These are phyloP conservation scores for Lucinisca nassula DNA, from an alignment of 2,888 invertebrate species.

Conservation along the genomic window DNA sequence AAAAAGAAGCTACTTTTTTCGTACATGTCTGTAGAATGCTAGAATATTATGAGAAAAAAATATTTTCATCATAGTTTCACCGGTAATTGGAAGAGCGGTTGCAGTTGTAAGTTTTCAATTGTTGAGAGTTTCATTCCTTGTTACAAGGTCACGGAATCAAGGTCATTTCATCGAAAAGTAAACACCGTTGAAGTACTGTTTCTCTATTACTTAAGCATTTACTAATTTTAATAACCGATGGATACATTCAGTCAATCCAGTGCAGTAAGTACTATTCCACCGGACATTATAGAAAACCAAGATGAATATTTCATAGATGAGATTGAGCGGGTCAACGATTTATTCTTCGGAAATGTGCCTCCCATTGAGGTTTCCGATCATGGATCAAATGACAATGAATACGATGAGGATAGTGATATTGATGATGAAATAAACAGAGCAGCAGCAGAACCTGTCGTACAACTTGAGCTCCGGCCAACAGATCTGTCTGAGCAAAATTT, in stretches of 20 bases:
- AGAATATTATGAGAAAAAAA: not conserved
- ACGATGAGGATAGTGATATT: not conserved
- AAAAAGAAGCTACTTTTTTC: not conserved
- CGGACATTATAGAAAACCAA: not conserved
- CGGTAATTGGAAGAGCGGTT: not conserved
- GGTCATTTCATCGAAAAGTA: not conserved
- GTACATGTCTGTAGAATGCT: not conserved
- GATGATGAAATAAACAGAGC: not conserved
- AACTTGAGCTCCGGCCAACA: not conserved
- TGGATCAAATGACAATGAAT: too few species aligned
- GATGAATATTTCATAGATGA: not conserved
- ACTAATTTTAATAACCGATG: not conserved
- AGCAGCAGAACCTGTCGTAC: not conserved
- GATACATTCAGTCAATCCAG: not conserved
- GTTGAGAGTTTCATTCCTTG: not conserved
- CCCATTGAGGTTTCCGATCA: not conserved
- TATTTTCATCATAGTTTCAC: not conserved
- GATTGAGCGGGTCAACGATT: not conserved
- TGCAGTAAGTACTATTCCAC: not conserved
- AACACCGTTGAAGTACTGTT: too few species aligned
- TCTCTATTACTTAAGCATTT: not conserved
- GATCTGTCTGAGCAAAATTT: not conserved
- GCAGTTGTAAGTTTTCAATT: not conserved
- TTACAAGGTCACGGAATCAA: not conserved
- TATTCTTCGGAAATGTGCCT: not conserved